Evolutionary conservation across 2,888 invertebrate species (phyloP).

Genomic region (Luperina nickerlii): DNA sequence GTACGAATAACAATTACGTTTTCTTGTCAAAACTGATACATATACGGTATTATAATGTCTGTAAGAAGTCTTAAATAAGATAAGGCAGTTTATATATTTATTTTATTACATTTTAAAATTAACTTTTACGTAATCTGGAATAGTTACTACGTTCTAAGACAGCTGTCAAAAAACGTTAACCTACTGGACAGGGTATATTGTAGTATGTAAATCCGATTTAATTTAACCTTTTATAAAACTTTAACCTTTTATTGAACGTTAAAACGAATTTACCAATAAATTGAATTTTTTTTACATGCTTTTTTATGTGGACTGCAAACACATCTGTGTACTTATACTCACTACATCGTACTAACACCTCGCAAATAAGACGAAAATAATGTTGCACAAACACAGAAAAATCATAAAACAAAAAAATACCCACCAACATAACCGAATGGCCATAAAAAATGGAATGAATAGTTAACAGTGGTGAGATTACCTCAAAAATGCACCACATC

Average conservation of each 20-base stretch:
- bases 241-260: neutral
- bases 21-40: no score
- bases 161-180: no score
- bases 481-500: conserved; percentile 93
- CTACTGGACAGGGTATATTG: neutral
- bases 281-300: neutral
- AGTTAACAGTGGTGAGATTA: conserved; percentile 80
- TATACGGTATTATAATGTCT: no score
- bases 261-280: neutral
- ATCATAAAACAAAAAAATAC: conserved; percentile 39
- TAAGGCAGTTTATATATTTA: no score
- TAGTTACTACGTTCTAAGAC: no score
- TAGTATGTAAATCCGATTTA: neutral
- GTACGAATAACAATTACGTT: no score
- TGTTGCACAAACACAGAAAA: conserved; percentile 51
- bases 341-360: conserved; percentile 26
- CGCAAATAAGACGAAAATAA: conserved; percentile 33
- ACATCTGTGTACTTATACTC: neutral
- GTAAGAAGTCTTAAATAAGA: no score
- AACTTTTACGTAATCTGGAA: no score
- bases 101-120: no score
- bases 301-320: conserved; percentile 4
- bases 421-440: conserved; percentile 53
- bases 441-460: conserved; percentile 59
- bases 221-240: neutral